Evolutionary conservation across 2,113 vertebrate genomes (phyloP).

Genomic region (Pseudopipra pipra): DNA sequence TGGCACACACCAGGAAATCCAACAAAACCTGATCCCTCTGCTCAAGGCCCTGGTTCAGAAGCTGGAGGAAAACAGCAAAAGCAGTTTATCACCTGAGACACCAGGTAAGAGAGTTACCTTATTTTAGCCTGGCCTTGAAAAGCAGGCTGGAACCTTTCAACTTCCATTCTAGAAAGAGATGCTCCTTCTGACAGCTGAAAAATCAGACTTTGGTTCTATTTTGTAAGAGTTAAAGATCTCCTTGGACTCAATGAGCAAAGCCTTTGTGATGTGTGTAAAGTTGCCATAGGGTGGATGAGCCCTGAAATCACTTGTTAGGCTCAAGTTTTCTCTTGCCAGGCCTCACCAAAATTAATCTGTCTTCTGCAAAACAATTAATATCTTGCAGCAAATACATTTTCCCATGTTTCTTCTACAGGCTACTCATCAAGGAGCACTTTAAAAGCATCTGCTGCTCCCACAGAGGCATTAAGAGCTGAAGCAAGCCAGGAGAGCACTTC

Average conservation of each 20-base stretch:
- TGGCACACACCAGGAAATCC: slow-evolving; percentile 30
- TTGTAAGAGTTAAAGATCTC: neutral
- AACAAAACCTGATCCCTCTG: slow-evolving; percentile 76
- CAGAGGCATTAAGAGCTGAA: neutral
- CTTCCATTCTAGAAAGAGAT: neutral
- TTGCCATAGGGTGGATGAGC: neutral
- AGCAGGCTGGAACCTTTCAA: neutral
- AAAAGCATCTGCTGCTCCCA: neutral
- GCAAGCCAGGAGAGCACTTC: neutral
- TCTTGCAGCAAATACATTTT: neutral
- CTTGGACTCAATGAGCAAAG: neutral
- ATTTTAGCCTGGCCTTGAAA: neutral
- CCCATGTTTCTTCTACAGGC: neutral
- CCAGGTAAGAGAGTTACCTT: neutral
- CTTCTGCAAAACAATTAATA: neutral
- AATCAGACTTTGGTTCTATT: neutral
- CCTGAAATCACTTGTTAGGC: neutral
- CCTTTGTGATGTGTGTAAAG: neutral
- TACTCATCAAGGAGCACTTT: slow-evolving; percentile 18
- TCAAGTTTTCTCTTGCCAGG: neutral
- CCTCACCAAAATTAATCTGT: neutral
- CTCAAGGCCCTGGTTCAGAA: slow-evolving; percentile 72
- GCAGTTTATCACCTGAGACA: neutral
- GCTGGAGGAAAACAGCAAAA: slow-evolving; percentile 67
- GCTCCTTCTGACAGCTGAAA: neutral